A percentile compares a stretch with the other conserved stretches of the same genome.
These are phyloP conservation scores for Dendrocopos noguchii DNA, from an alignment of 2,113 vertebrate genomes.

Conservation along the genomic window DNA sequence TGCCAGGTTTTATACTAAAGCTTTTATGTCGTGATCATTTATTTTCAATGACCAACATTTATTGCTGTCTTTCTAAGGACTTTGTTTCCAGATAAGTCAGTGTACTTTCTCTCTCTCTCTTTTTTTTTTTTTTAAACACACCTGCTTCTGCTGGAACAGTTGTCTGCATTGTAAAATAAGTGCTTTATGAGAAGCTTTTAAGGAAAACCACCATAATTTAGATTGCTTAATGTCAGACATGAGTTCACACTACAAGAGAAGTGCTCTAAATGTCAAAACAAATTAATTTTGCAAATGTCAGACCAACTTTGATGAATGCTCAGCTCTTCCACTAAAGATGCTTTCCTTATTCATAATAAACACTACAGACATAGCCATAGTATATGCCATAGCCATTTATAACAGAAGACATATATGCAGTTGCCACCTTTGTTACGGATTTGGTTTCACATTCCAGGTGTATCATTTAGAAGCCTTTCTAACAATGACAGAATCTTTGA, in stretches of 20 bases:
- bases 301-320: slow-evolving; percentile 61
- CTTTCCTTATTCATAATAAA: slow-evolving; percentile 55
- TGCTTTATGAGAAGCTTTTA: slow-evolving; percentile 61
- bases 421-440: background rate
- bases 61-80: background rate
- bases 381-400: background rate
- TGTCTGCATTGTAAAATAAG: slow-evolving; percentile 19
- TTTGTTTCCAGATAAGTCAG: background rate
- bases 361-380: background rate
- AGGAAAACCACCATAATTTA: slow-evolving; percentile 66
- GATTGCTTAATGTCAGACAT: slow-evolving; percentile 72
- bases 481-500: background rate
- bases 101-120: background rate
- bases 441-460: background rate
- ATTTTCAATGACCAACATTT: background rate
- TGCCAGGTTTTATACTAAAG: background rate
- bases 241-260: slow-evolving; percentile 55
- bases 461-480: background rate
- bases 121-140: background rate
- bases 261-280: slow-evolving; percentile 79
- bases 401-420: background rate
- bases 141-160: background rate
- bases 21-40: background rate
- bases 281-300: slow-evolving; percentile 81
- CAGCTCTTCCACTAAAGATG: slow-evolving; percentile 24